Evolutionary conservation across 2,113 vertebrate species (phyloP), one percentile per base, ranked within the genome.

Genomic region (Tursiops truncatus): DNA sequence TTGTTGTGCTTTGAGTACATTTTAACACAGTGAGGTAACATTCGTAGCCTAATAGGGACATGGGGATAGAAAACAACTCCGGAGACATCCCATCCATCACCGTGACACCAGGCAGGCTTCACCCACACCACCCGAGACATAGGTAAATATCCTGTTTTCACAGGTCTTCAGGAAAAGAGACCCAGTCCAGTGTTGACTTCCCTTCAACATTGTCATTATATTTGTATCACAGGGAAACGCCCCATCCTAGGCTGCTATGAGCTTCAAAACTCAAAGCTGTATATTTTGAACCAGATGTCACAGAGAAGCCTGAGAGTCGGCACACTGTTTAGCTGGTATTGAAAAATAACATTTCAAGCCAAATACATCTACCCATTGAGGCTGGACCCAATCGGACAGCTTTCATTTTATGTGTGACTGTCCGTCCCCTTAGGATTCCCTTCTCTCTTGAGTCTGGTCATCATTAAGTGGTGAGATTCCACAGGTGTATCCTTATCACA

Each of bases 141-240:
- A 62, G 79, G 81, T 80, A 90, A 93, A 62, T 63, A 76, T 71
- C 71, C 92, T 60, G 36, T 94, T 95, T 71, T 89, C 82, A 94
- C 91, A 92, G 95, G 93, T 89, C 89, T 84, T 82, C 82, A 92
- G 81, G 58, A 70, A 88, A 65, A 92, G 41, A 85, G 84, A 33
- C 76, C 76, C 41, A 31, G 50, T 58, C 38, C 44, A 41, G 17
- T 17, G 80, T 0, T 65, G 67, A 65, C 68, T 74, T 73, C 62
- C 63, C 95, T 73, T 96, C 91, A 67, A 62, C 0, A 0, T 70
- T 60, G 38, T 79, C 77, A 36, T 94, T 58, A 38, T 92, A 41
- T 84, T 89, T 53, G 31, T 53, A 6, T 89, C 33, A 5, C 23
- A 20, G 21, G 50, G 74, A 53, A 81, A 92, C 4, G 1, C 3